Evolutionary conservation across 2,113 vertebrate species (phyloP).

Genomic region (Grammomys surdaster): DNA sequence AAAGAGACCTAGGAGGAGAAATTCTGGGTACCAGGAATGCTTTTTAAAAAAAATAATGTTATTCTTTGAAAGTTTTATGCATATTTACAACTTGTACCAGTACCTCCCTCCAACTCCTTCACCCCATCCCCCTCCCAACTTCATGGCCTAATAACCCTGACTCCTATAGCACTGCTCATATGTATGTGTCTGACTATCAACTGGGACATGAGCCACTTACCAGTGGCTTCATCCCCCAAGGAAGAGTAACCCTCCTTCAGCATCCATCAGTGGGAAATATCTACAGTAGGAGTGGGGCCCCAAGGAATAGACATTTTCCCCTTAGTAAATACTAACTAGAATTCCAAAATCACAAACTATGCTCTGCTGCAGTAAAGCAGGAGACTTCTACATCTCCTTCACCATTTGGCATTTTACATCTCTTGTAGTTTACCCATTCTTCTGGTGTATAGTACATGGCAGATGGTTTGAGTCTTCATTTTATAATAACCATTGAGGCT

Average conservation of each 20-base stretch:
- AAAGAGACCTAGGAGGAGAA: background rate
- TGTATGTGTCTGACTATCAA: no score
- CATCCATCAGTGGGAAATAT: background rate
- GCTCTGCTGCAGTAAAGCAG: no score
- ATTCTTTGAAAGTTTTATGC: background rate
- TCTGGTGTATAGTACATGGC: background rate
- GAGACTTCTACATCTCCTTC: background rate
- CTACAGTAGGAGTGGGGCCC: background rate
- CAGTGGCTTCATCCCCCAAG: no score
- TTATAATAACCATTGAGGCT: background rate
- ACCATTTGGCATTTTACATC: background rate
- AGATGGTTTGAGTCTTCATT: constrained; percentile 48
- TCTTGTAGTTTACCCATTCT: constrained; percentile 7
- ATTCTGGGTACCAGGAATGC: background rate
- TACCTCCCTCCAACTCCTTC: background rate
- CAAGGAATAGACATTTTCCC: background rate
- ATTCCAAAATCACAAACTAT: background rate
- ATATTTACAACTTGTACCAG: background rate
- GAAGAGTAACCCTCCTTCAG: background rate
- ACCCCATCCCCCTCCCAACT: no score
- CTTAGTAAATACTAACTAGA: background rate
- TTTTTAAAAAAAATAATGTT: background rate
- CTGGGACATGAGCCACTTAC: background rate
- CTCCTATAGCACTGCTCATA: background rate
- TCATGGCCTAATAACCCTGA: background rate